Percentiles rank a stretch among this genome's conserved stretches.
phyloP scores from a whole-genome alignment of 1,140 invertebrate genomes.

The Cylas formicarius region DNA sequence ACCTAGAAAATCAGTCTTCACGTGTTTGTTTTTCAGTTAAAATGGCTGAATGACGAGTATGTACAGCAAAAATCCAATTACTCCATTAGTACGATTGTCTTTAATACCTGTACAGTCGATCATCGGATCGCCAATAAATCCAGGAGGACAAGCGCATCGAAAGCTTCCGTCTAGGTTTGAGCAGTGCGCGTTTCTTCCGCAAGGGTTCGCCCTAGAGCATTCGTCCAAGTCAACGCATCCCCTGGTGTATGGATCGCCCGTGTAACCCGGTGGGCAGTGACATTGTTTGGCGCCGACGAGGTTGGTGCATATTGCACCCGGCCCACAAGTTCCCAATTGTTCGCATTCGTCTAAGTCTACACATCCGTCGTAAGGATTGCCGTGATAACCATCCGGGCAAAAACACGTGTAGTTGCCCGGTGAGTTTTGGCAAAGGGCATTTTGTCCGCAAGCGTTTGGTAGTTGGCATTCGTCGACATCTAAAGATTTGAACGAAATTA shows the following conservation, averaged over 20 bases:
- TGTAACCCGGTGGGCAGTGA: slow-evolving; percentile 65
- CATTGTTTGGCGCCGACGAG: slow-evolving; percentile 70
- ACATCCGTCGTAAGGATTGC: slow-evolving; percentile 82
- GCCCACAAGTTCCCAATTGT: slow-evolving; percentile 63
- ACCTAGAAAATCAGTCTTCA: slow-evolving; percentile 41
- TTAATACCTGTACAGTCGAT: slow-evolving; percentile 59
- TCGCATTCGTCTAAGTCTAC: slow-evolving; percentile 78
- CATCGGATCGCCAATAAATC: slow-evolving; percentile 67
- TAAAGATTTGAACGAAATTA: no score
- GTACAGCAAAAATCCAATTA: slow-evolving; percentile 20
- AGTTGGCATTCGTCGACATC: slow-evolving; percentile 82
- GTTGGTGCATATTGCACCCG: slow-evolving; percentile 72
- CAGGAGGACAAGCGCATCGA: slow-evolving; percentile 67
- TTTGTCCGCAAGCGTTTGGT: slow-evolving; percentile 68
- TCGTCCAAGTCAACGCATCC: slow-evolving; percentile 66
- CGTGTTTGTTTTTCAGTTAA: slow-evolving; percentile 31
- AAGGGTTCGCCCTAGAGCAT: slow-evolving; percentile 55
- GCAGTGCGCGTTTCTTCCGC: slow-evolving; percentile 66
- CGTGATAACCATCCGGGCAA: slow-evolving; percentile 74
- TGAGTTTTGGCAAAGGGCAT: slow-evolving; percentile 74
- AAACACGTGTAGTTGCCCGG: slow-evolving; percentile 83
- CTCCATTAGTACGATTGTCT: not conserved
- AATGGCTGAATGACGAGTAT: slow-evolving; percentile 16
- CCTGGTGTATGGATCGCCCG: slow-evolving; percentile 42
- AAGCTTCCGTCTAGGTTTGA: slow-evolving; percentile 65